Evolutionary conservation across 1,140 invertebrate species (phyloP).

Genomic region (Bombus haemorrhoidalis): DNA sequence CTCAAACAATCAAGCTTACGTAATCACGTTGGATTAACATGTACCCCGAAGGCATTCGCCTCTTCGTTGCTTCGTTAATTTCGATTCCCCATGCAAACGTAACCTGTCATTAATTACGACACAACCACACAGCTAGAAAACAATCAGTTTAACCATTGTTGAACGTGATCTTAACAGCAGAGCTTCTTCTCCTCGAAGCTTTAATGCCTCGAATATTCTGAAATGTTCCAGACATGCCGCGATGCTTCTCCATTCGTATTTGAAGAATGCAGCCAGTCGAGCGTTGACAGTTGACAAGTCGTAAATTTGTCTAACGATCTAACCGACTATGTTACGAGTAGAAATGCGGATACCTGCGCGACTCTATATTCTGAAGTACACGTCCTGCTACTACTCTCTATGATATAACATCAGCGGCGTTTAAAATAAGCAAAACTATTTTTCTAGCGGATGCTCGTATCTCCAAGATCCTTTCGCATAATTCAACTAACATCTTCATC

Average conservation of each 20-base stretch:
- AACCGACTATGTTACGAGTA: not conserved
- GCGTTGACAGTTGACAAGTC: not conserved
- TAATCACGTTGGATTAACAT: not conserved
- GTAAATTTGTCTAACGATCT: conserved; percentile 15
- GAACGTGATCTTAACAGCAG: not conserved
- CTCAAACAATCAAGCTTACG: not conserved
- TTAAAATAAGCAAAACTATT: no score
- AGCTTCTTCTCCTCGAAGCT: not conserved
- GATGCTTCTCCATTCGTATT: conserved; percentile 15
- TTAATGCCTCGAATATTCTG: not conserved
- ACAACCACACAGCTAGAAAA: not conserved
- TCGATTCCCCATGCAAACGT: not conserved
- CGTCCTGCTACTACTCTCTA: no score
- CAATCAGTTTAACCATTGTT: not conserved
- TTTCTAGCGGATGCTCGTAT: no score
- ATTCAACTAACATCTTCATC: no score
- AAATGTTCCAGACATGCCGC: not conserved
- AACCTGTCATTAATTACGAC: not conserved
- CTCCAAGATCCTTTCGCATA: no score
- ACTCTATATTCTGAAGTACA: no score
- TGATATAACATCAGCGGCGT: no score
- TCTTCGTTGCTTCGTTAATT: conserved; percentile 3
- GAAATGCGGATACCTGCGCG: no score
- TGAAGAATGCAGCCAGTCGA: conserved; percentile 39
- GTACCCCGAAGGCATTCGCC: not conserved